Evolutionary conservation across 2,888 invertebrate genomes (phyloP), one percentile per base, ranked within the genome.

Genomic region (Catocala nupta): DNA sequence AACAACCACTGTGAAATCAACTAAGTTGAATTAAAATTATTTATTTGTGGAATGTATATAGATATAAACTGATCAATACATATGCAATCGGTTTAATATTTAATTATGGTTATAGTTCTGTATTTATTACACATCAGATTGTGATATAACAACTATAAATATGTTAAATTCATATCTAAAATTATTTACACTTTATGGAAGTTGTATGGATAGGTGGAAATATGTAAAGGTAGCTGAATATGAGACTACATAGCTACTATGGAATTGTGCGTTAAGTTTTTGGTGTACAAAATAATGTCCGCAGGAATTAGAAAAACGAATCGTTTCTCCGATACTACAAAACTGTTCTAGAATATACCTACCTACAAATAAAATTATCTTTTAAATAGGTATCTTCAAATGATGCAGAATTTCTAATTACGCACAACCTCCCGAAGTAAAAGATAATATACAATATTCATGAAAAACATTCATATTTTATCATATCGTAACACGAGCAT

Each of bases 351-450:
- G 53, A 71, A 55, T 68, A 58, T 55, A 50, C 64, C 10, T 61
- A 64, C 48, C 42, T 65, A 61, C 43, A 63, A 64, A 66, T 51
- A 59, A 55, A 61, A 67, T 52, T 47, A 56, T 67, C 10, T 63
- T 64, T 10, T 48, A 61, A 58, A 56, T 65, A n/a, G n/a, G n/a
- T n/a, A 68, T 61, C 48, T 64, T 61, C 57, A 69, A 69, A 66
- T 64, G 43, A 75, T 71, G 63, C 65, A 67, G 62, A 68, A 65
- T 66, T 70, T 82, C 82, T 84, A 80, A 85, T 81, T 85, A 87
- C 83, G 87, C 90, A 90, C 91, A 91, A 92, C 90, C 90, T 88
- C 86, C 79, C 82, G 79, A 85, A 87, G 85, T 88, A 83, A 85
- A 81, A 85, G 79, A 87, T 87, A 88, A 85, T 81, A 73, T 68